A percentile compares a stretch with the other conserved stretches of the same genome.
Evolutionary conservation across 2,888 invertebrate genomes (phyloP).

Genomic region (Labia minor): DNA sequence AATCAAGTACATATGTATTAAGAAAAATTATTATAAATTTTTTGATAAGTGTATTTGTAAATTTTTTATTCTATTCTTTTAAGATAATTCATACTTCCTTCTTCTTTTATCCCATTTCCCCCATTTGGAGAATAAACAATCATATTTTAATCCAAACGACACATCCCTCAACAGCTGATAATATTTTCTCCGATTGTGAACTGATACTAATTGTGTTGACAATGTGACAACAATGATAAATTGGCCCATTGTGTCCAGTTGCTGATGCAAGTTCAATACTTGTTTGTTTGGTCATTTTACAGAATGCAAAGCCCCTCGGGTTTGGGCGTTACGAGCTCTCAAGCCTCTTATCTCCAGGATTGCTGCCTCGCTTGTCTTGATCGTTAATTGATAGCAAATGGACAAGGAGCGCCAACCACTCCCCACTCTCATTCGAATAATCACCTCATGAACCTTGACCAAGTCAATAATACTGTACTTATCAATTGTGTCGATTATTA

Average conservation of each 20-base stretch:
- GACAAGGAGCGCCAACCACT: background rate
- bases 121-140: too few species aligned
- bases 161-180: background rate
- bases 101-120: too few species aligned
- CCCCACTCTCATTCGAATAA: too few species aligned
- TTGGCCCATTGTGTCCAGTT: background rate
- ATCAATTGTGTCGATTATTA: too few species aligned
- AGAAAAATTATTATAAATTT: too few species aligned
- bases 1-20: too few species aligned
- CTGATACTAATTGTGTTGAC: background rate
- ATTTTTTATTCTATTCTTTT: too few species aligned
- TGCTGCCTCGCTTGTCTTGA: background rate
- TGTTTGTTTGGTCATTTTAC: background rate
- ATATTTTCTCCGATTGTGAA: background rate
- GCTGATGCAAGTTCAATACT: background rate
- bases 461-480: too few species aligned
- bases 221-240: constrained; percentile 7
- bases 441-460: too few species aligned
- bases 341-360: background rate
- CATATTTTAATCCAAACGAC: too few species aligned
- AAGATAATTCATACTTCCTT: too few species aligned
- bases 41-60: too few species aligned
- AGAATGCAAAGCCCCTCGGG: background rate
- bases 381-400: background rate
- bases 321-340: background rate